Evolutionary conservation across 1,140 invertebrate genomes (phyloP), one percentile per base, ranked within the genome.

Genomic region (Neodiprion fabricii): DNA sequence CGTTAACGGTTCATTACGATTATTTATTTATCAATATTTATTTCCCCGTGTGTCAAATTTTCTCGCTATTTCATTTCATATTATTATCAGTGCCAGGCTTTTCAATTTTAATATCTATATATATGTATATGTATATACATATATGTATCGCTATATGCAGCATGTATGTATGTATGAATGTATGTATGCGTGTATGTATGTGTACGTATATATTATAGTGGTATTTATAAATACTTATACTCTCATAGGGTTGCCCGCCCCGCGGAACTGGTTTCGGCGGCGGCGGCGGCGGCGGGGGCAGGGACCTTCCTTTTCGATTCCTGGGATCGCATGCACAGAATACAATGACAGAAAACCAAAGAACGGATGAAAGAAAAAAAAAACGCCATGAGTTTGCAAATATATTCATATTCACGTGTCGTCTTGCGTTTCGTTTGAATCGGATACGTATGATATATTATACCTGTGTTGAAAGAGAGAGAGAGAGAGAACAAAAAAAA

Each of bases 291-390:
- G 84, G 81, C 80, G 87, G 86, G 88, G 87, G 87, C 87, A 85
- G 87, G 86, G 87, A 88, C 87, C 85, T 83, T 89, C 86, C 86
- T 80, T 85, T 83, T 82, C 83, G 84, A 86, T 82, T 89, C 87
- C 87, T 88, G 86, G 84, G 87, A 83, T 86, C 81, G 87, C 87
- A 88, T 88, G 87, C 87, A 88, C 86, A 88, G 83, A 88, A 88
- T 82, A 89, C 86, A 89, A 83, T 40, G 2, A 40, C 84, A 87
- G 85, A 88, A 88, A 88, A 87, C 83, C 83, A 61, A 61, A 17
- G 5, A 61, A 17, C 11, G 11, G 4, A 53, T 53, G 1, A 53
- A 53, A 53, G n/a, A 14, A 61, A 12, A 61, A 61, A 12, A 61
- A 61, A 5, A 61, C 28, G 28, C 28, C 28, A 70, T 28, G 23